Conservation (phyloP, 2,797 vertebrate species). For the Melopsittacus undulatus region DNA sequence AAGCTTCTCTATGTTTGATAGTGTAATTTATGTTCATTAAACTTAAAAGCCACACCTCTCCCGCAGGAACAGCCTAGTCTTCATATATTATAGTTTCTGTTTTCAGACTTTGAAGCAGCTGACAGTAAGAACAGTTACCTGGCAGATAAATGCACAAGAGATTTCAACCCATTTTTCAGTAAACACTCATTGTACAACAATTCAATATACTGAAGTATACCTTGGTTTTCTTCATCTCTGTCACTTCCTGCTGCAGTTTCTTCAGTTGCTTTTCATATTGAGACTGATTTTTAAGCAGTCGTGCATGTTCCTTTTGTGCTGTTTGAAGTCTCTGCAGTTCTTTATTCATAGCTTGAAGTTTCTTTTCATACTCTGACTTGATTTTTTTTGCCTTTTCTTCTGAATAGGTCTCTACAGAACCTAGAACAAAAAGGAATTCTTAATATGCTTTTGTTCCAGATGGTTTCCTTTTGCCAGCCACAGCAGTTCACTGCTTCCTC, state of each 20-base stretch:
- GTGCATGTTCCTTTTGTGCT: constrained; percentile 93
- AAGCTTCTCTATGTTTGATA: background rate
- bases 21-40: background rate
- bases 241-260: constrained; percentile 94
- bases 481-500: background rate
- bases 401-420: constrained; percentile 91
- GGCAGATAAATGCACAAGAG: background rate
- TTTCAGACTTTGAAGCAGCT: background rate
- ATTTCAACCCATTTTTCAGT: background rate
- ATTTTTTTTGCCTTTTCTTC: constrained; percentile 97
- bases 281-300: constrained; percentile 94
- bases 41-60: background rate
- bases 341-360: constrained; percentile 95
- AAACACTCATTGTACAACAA: background rate
- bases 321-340: constrained; percentile 94
- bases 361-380: constrained; percentile 92
- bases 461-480: background rate
- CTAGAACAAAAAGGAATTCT: constrained; percentile 70
- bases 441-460: background rate
- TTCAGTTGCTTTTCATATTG: constrained; percentile 97
- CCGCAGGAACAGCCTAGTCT: background rate
- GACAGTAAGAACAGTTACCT: background rate
- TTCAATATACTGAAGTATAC: constrained; percentile 46
- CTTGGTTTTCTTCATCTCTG: constrained; percentile 99
- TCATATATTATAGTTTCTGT: background rate